These are phyloP conservation scores for Mastigias papua DNA, from an alignment of 30 jellyfish, hydroid and myxozoan genomes.

Conservation along the genomic window DNA sequence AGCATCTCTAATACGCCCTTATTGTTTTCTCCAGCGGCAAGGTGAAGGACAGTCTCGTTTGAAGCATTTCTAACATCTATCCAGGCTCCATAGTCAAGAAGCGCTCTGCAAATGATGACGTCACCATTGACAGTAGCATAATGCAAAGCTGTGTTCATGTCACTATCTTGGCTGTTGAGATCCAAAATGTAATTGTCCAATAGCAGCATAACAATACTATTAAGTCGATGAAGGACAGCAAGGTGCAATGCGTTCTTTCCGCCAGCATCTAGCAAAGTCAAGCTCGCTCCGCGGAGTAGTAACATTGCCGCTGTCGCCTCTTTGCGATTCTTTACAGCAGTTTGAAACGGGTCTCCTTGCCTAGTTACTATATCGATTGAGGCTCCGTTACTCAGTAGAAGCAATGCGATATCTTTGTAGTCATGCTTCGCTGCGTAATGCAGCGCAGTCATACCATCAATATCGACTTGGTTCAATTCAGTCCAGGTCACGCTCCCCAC, in stretches of 20 bases:
- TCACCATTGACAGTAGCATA: constrained; percentile 42
- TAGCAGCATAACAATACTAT: neutral
- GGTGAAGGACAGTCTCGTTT: constrained; percentile 39
- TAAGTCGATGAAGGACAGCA: constrained; percentile 44
- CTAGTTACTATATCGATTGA: neutral
- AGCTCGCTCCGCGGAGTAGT: constrained; percentile 41
- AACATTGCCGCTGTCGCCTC: constrained; percentile 25
- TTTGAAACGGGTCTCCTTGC: neutral
- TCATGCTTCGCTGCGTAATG: constrained; percentile 32
- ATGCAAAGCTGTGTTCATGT: constrained; percentile 54
- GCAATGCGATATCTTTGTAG: neutral
- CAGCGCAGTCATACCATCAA: constrained; percentile 19
- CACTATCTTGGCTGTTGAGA: constrained; percentile 15
- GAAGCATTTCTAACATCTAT: neutral
- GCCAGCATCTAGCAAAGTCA: constrained; percentile 22
- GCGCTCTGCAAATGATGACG: constrained; percentile 30
- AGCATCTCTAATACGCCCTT: neutral
- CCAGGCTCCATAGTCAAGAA: constrained; percentile 45
- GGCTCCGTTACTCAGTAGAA: constrained; percentile 4
- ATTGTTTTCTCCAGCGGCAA: constrained; percentile 45
- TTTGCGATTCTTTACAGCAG: constrained; percentile 38
- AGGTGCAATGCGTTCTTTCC: constrained; percentile 62
- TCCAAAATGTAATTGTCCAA: constrained; percentile 13
- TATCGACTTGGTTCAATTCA: neutral
- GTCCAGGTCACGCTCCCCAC: neutral